A percentile compares a stretch with the other conserved stretches of the same genome.
phyloP scores from a whole-genome alignment of 92 coral and sea anemone genomes.

The Muricea muricata region DNA sequence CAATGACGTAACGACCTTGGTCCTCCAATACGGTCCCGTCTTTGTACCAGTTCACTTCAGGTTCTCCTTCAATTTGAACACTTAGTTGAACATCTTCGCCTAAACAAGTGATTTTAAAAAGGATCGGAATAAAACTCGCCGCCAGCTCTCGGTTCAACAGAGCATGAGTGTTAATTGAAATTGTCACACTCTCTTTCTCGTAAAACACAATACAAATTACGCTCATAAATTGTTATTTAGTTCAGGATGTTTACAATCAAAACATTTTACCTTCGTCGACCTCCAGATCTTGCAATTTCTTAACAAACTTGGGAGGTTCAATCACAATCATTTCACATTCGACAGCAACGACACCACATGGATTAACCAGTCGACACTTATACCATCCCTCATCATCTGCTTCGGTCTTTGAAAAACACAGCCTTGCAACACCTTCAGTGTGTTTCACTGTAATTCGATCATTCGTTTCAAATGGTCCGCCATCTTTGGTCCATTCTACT shows the following conservation, averaged over 20 bases:
- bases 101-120: not conserved
- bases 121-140: not conserved
- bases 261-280: slow-evolving; percentile 31
- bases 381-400: slow-evolving; percentile 94
- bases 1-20: slow-evolving; percentile 86
- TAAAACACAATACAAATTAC: too few species aligned
- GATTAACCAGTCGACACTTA: slow-evolving; percentile 88
- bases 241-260: not conserved
- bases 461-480: slow-evolving; percentile 65
- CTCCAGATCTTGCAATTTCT: slow-evolving; percentile 15
- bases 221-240: not conserved
- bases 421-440: slow-evolving; percentile 70
- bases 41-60: slow-evolving; percentile 84
- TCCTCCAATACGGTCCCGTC: slow-evolving; percentile 71
- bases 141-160: too few species aligned
- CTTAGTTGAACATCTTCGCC: slow-evolving; percentile 75
- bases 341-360: slow-evolving; percentile 70
- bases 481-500: slow-evolving; percentile 90
- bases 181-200: not conserved
- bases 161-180: not conserved
- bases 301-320: slow-evolving; percentile 35
- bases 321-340: slow-evolving; percentile 80
- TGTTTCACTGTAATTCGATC: slow-evolving; percentile 70
- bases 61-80: slow-evolving; percentile 78
- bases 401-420: slow-evolving; percentile 69